phyloP scores from a whole-genome alignment of 2,113 vertebrate species.

The Aix galericulata region DNA sequence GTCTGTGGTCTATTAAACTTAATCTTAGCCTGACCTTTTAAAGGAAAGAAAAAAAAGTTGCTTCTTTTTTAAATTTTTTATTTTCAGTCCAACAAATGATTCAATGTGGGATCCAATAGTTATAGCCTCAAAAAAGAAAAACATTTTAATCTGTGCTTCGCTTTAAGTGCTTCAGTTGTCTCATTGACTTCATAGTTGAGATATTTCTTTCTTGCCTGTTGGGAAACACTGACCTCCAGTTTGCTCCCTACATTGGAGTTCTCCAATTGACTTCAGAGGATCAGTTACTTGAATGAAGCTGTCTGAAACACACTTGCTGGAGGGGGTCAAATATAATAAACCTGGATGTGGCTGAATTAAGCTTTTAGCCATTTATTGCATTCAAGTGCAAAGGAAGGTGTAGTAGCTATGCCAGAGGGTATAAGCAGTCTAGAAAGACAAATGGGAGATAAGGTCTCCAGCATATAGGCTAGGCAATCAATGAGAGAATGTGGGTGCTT shows the following conservation, averaged over 20 bases:
- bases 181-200: not conserved
- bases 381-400: not conserved
- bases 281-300: not conserved
- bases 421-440: not conserved
- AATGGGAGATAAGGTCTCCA: not conserved
- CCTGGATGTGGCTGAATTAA: not conserved
- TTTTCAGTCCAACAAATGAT: not conserved
- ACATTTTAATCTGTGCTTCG: not conserved
- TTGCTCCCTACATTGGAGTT: not conserved
- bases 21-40: conserved; percentile 31
- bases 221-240: conserved; percentile 17
- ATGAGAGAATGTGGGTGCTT: not conserved
- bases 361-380: not conserved
- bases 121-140: not conserved
- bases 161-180: conserved; percentile 16
- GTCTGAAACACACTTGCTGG: not conserved
- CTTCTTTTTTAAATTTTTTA: too few species aligned
- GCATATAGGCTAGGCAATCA: not conserved
- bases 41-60: conserved; percentile 13
- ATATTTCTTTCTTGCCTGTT: conserved; percentile 18
- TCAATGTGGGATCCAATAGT: conserved; percentile 5
- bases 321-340: not conserved
- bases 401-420: not conserved
- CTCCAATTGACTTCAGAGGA: not conserved
- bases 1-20: conserved; percentile 51